Percentiles rank a stretch among this genome's conserved stretches.
Evolutionary conservation across 2,888 invertebrate genomes (phyloP).

Genomic region (Andrena trimmerana): DNA sequence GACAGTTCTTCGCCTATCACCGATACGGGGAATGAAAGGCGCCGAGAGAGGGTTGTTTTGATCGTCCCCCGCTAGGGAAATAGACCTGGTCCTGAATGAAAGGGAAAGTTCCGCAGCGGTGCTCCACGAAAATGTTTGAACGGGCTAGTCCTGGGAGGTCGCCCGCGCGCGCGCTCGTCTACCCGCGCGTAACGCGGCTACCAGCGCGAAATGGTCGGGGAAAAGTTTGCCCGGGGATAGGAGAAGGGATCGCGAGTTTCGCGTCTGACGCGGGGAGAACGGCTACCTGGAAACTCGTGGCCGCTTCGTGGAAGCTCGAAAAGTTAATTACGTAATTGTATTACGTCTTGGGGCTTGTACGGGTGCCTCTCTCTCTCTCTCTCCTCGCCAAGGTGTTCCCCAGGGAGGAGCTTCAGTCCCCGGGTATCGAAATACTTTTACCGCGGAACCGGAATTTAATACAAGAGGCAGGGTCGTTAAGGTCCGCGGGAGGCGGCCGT

Average conservation of each 20-base stretch:
- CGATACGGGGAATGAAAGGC: slow-evolving; percentile 37
- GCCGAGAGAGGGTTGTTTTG: slow-evolving; percentile 35
- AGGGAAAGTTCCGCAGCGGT: slow-evolving; percentile 51
- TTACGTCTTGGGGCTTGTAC: slow-evolving; percentile 51
- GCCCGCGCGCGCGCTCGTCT: not conserved
- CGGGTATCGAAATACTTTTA: slow-evolving; percentile 46
- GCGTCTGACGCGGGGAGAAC: not conserved
- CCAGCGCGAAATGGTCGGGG: slow-evolving; percentile 18
- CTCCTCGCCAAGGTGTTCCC: not conserved
- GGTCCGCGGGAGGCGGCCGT: slow-evolving; percentile 22
- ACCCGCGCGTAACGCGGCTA: slow-evolving; percentile 29
- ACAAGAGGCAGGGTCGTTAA: slow-evolving; percentile 43
- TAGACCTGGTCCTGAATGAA: slow-evolving; percentile 28
- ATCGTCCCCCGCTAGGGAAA: slow-evolving; percentile 21
- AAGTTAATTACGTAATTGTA: slow-evolving; percentile 65
- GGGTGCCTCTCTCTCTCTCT: slow-evolving; percentile 27
- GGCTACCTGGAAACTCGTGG: slow-evolving; percentile 32
- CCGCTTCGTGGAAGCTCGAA: slow-evolving; percentile 46
- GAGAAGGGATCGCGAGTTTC: slow-evolving; percentile 8
- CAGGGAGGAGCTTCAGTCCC: not conserved
- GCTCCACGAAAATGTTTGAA: slow-evolving; percentile 46
- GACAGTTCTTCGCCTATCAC: not conserved
- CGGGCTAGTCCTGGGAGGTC: slow-evolving; percentile 10
- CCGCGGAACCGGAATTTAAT: slow-evolving; percentile 51
- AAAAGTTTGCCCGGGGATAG: slow-evolving; percentile 38